phyloP scores from a whole-genome alignment of 2,113 vertebrate species.

The Protobothrops flavoviridis region DNA sequence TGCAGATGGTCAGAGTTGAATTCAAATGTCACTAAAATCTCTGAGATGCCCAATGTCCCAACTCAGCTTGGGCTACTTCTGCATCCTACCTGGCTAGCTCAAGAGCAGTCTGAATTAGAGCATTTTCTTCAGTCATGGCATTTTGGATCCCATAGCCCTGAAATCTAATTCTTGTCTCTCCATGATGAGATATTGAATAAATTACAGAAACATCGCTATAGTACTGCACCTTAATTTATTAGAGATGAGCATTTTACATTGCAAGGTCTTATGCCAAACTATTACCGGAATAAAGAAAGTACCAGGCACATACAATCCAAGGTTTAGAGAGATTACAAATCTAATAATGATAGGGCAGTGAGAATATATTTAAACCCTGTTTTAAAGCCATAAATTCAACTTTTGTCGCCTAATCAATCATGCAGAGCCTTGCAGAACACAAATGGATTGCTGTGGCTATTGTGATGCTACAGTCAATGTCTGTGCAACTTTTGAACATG shows the following conservation, averaged over 20 bases:
- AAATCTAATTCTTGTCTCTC: constrained; percentile 59
- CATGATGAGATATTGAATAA: constrained; percentile 66
- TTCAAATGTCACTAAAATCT: not conserved
- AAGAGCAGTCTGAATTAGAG: not conserved
- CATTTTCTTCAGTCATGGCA: constrained; percentile 13
- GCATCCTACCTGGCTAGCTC: not conserved
- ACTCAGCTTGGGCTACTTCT: not conserved
- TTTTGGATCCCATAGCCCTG: constrained; percentile 28
- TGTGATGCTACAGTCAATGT: not conserved
- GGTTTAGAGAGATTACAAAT: not conserved
- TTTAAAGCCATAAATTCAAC: not conserved
- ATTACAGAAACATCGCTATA: constrained; percentile 47
- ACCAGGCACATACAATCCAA: not conserved
- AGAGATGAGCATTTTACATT: constrained; percentile 15
- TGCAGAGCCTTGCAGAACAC: not conserved
- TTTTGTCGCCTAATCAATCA: not conserved
- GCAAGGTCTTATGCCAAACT: not conserved
- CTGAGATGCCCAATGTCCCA: not conserved
- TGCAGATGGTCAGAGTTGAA: not conserved
- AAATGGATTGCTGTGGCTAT: not conserved
- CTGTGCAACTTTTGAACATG: not conserved
- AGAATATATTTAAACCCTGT: not conserved
- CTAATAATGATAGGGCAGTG: not conserved
- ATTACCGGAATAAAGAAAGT: not conserved
- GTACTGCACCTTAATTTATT: constrained; percentile 50